Base-by-base conservation (phyloP, 2,888 invertebrate genomes). In the Cantharis flavilabris region DNA sequence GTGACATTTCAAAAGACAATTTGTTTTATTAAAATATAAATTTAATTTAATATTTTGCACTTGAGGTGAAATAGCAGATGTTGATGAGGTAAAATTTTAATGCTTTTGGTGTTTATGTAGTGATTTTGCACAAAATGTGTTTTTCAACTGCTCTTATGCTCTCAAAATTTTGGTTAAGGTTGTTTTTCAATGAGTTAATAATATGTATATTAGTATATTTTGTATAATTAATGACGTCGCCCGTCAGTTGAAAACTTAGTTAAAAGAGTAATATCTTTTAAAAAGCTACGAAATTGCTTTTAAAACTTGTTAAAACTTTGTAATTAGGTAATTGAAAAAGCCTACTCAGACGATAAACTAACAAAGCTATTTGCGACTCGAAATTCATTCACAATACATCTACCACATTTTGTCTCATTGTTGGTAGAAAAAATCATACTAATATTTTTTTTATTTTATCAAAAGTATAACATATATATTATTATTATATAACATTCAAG, bases 301-400 rank as follows among this genome's bases (percentile, higher is more conserved):
- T 84, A 85, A 86, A 87, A 87, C 86, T 87, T 87, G 86, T 86
- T 87, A 86, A 86, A 87, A 87, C 86, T 87, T 87, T 83, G 84
- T 87, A 87, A 87, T 87, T 86, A 87, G 85, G 85, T 87, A 87
- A 87, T 86, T 87, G 87, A 86, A 86, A 87, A 84, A 84, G 86
- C 83, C 85, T 83, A 83, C 80, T 81, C 80, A 80, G 82, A 78
- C 80, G 73, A 79, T 77, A 75, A 78, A 79, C 75, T 76, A 79
- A 79, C 78, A 79, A 79, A 76, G 71, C 76, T 76, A 76, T 69
- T 69, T 69, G 69, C 30, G 28, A 33, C 30, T 16, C 16, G 16
- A 69, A 69, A 69, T 69, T 71, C 72, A 70, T 62, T 63, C 33
- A 33, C 71, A 62, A 16, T 16, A 70, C 28, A 30, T 49, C 62